Evolutionary conservation across 2,888 invertebrate species (phyloP).

Genomic region (Xestia sexstrigata): DNA sequence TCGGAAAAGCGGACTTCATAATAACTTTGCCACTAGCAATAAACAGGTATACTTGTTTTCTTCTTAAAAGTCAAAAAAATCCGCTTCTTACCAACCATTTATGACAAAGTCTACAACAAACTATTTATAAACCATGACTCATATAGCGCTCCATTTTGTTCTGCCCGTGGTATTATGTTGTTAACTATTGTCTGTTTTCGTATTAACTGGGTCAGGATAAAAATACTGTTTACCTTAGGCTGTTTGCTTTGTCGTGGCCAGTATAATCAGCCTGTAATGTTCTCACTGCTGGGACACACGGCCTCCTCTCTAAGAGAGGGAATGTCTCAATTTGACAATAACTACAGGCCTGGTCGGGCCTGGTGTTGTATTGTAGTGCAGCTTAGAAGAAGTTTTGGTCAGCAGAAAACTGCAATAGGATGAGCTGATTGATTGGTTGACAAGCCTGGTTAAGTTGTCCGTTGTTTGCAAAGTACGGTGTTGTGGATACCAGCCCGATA

Average conservation of each 20-base stretch:
- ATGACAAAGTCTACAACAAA: conserved; percentile 9
- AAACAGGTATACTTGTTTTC: background rate
- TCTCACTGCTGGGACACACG: no score
- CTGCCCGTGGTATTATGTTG: conserved; percentile 23
- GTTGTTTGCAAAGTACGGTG: background rate
- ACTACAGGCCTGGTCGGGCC: background rate
- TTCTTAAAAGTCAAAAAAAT: background rate
- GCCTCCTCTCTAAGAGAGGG: no score
- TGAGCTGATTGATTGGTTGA: background rate
- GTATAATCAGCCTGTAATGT: no score
- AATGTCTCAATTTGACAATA: background rate
- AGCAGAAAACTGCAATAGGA: background rate
- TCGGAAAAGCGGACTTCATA: background rate
- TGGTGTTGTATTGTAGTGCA: background rate
- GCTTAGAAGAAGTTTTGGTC: background rate
- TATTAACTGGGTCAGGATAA: conserved; percentile 47
- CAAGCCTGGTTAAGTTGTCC: background rate
- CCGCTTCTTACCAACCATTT: background rate
- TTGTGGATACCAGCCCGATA: background rate
- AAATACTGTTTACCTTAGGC: conserved; percentile 28
- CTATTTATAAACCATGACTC: conserved; percentile 40
- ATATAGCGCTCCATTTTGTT: conserved; percentile 39
- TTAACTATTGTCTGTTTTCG: conserved; percentile 30
- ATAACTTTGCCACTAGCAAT: background rate
- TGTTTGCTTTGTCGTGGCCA: background rate